These are phyloP conservation scores for Motacilla tschutschensis DNA, from an alignment of 2,113 vertebrate genomes.

Conservation along the genomic window DNA sequence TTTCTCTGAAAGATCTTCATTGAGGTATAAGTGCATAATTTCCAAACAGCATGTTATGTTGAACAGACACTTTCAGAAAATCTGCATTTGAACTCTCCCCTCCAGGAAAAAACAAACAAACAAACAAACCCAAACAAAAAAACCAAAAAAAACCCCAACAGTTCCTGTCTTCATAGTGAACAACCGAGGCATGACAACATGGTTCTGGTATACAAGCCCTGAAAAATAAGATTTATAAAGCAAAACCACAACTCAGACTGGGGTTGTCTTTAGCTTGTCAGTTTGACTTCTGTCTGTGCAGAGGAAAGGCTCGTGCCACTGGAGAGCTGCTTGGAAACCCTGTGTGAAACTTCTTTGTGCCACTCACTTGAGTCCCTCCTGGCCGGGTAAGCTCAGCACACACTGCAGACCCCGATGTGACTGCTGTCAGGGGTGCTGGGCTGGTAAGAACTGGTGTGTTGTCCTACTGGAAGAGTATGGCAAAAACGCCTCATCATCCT, in stretches of 20 bases:
- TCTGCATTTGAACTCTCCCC: neutral
- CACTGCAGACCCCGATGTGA: rapidly evolving
- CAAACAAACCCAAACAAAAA: no score
- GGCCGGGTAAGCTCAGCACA: neutral
- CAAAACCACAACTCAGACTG: neutral
- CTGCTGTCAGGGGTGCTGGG: neutral
- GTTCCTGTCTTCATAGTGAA: neutral
- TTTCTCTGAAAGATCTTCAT: neutral
- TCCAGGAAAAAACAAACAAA: neutral
- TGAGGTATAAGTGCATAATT: neutral
- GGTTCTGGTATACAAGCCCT: conserved; percentile 3
- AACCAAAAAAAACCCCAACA: neutral
- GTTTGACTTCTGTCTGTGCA: neutral
- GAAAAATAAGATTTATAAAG: neutral
- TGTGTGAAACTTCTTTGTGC: neutral
- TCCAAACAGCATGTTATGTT: neutral
- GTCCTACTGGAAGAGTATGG: neutral
- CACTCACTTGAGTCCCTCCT: neutral
- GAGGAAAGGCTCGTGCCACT: neutral
- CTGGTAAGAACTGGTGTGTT: neutral
- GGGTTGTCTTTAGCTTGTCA: neutral
- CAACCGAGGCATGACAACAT: neutral
- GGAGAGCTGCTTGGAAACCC: neutral
- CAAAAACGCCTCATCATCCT: neutral
- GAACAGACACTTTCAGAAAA: neutral